Evolutionary conservation across 2,113 vertebrate species (phyloP).

Genomic region (Mandrillus leucophaeus): DNA sequence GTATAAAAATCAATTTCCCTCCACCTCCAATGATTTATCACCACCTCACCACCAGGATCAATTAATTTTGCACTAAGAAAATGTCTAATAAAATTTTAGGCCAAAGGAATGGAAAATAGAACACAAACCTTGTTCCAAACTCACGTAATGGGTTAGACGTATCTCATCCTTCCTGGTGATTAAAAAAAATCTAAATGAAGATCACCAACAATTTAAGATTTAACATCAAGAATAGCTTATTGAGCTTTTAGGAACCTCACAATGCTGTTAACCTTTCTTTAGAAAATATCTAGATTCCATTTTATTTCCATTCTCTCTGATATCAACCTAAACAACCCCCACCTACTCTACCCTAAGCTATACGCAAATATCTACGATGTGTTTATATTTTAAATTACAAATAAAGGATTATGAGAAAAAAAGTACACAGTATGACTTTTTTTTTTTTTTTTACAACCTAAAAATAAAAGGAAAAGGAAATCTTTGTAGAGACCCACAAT

Average conservation of each 20-base stretch:
- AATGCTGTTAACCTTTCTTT: background rate
- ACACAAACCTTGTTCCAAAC: conserved; percentile 49
- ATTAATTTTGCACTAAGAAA: conserved; percentile 84
- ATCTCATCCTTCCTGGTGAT: background rate
- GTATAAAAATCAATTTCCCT: conserved; percentile 83
- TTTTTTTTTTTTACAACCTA: background rate
- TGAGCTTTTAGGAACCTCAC: background rate
- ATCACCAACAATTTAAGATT: background rate
- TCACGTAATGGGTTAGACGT: background rate
- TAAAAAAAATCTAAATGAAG: background rate
- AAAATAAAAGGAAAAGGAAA: background rate
- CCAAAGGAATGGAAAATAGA: conserved; percentile 52
- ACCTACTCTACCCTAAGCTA: background rate
- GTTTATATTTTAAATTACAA: background rate
- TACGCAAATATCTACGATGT: background rate
- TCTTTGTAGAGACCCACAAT: background rate
- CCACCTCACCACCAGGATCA: conserved; percentile 73
- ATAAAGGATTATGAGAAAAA: background rate
- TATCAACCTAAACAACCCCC: background rate
- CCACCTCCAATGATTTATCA: conserved; percentile 78
- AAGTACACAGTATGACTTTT: background rate
- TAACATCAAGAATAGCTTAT: background rate
- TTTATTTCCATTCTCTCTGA: conserved; percentile 46
- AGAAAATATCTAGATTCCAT: background rate
- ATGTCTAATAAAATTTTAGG: conserved; percentile 78